Percentiles rank a stretch among this genome's conserved stretches.
Conservation (phyloP, 2,113 vertebrate species). For the Lagopus leucura region DNA sequence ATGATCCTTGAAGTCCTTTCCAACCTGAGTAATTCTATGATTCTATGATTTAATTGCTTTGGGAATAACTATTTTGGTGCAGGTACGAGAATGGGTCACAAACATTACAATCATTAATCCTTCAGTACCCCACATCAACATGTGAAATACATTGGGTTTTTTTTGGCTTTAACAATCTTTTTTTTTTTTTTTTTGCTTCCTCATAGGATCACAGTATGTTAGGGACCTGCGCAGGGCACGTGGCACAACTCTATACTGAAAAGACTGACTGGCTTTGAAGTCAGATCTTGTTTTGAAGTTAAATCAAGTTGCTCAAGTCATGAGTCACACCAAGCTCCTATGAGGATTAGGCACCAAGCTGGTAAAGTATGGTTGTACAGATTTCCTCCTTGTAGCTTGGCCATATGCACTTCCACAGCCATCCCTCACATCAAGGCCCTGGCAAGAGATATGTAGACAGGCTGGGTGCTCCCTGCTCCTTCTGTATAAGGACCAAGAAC, state of each 20-base stretch:
- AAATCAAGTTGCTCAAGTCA: background rate
- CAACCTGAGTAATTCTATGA: no score
- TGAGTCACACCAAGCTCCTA: background rate
- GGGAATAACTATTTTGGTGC: background rate
- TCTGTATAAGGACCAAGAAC: background rate
- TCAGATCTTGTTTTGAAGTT: background rate
- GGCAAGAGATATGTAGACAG: accelerated
- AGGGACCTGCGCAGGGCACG: background rate
- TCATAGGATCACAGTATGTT: background rate
- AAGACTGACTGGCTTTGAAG: background rate
- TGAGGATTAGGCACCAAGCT: background rate
- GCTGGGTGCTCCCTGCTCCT: background rate
- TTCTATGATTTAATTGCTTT: background rate
- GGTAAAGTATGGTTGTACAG: background rate
- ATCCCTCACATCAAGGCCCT: background rate
- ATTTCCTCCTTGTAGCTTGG: background rate
- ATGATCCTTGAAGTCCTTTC: no score
- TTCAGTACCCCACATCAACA: background rate
- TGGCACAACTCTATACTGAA: background rate
- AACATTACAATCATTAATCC: background rate
- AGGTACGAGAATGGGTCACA: background rate
- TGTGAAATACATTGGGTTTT: background rate
- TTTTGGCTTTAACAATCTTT: background rate
- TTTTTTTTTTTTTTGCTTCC: background rate
- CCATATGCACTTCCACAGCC: accelerated